Base-by-base conservation (phyloP, 2,113 vertebrate genomes). In the Geothlypis trichas region DNA sequence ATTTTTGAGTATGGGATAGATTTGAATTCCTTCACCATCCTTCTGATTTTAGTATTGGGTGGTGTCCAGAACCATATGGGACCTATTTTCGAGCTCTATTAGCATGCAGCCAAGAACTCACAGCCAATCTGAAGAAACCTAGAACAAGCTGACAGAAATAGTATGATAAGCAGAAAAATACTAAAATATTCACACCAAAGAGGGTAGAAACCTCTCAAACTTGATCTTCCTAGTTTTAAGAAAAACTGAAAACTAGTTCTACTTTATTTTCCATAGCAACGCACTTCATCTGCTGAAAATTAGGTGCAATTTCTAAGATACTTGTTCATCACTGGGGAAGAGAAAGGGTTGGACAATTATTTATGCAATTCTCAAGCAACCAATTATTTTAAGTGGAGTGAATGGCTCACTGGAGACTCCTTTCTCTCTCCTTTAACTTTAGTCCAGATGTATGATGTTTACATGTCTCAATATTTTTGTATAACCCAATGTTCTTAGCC, bases 61-160 rank as follows among this genome's bases (percentile, higher is more conserved):
- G 11, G 7, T 77, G 61, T 93, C 93, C 92, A 95, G 82, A 96
- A 90, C 57, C 79, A 84, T 83, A 95, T 90, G 87, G 82, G 59
- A 93, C 58, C 46, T 95, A 73, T 85, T 85, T 94, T 84, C 5
- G 19, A 55, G 30, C 30, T 84, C 44, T 49, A 66, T 62, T 65
- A 58, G 39, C 15, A 61, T 24, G 59, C 39, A 74, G 59, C 68
- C 93, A 94, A 81, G 44, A 92, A 33, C 79, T 79, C 51, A 62
- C 27, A 85, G 75, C 19, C 30, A 59, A 8, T 59, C 42, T 81
- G 75, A 94, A 74, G 76, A 89, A 93, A 74, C 44, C 18, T 57
- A 57, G 33, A 63, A 63, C 27, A 72, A 90, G 26, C 27, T 77
- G 61, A 55, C 30, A 73, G 24, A 80, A 90, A 52, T 24, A 81